These are phyloP conservation scores for Nemotelus nigrinus DNA, from an alignment of 2,888 invertebrate genomes.

Conservation along the genomic window DNA sequence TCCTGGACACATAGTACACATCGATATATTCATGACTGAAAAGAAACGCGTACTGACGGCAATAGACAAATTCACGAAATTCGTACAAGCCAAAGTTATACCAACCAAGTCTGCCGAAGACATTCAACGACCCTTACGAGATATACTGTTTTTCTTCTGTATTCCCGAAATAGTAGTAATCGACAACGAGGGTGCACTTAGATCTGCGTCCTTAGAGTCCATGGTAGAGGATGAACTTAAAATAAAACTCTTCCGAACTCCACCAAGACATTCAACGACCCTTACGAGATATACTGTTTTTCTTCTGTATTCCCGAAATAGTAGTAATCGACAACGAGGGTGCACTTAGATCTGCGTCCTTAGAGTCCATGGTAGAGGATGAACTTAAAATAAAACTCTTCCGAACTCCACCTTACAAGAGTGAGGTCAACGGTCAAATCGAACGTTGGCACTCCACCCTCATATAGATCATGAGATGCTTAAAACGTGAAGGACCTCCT, in stretches of 20 bases:
- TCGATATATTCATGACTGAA: conserved; percentile 43
- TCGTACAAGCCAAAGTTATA: conserved; percentile 34
- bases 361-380: conserved; percentile 13
- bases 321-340: conserved; percentile 26
- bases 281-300: conserved; percentile 8
- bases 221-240: conserved; percentile 18
- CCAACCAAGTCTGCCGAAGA: conserved; percentile 40
- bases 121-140: conserved; percentile 34
- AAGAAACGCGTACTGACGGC: conserved; percentile 46
- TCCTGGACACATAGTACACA: conserved; percentile 38
- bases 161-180: conserved; percentile 37
- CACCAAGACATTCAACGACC: too few relatives aligned
- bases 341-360: background rate
- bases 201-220: background rate
- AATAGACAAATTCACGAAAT: conserved; percentile 49
- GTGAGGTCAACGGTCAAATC: conserved; percentile 23
- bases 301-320: conserved; percentile 34
- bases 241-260: conserved; percentile 16
- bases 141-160: conserved; percentile 11
- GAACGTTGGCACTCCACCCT: conserved; percentile 24
- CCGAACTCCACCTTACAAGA: conserved; percentile 18
- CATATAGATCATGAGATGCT: conserved; percentile 12
- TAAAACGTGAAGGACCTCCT: background rate
- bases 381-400: conserved; percentile 24
- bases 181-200: conserved; percentile 1